phyloP scores from a whole-genome alignment of 2,797 vertebrate species.

The Propithecus deckenii region DNA sequence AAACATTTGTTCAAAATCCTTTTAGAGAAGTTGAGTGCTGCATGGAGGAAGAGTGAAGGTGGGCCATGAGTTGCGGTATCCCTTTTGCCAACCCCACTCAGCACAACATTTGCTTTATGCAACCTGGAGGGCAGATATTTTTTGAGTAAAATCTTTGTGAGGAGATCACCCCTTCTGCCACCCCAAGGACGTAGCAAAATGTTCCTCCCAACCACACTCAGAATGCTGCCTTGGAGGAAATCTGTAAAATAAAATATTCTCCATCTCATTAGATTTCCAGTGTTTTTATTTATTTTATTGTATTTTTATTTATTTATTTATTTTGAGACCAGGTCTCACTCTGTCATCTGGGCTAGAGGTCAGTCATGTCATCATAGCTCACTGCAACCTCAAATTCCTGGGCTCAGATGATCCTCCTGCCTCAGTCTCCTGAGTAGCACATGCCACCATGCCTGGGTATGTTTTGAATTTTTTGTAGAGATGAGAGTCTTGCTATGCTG shows the following conservation, averaged over 20 bases:
- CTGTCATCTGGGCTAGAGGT: too few relatives aligned
- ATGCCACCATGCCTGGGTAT: too few relatives aligned
- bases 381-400: too few relatives aligned
- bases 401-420: too few relatives aligned
- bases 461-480: too few relatives aligned
- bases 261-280: background rate
- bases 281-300: too few relatives aligned
- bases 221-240: background rate
- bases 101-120: background rate
- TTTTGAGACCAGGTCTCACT: too few relatives aligned
- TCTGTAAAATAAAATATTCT: background rate
- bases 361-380: too few relatives aligned
- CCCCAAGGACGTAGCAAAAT: background rate
- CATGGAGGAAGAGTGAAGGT: background rate
- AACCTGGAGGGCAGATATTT: background rate
- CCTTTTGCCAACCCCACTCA: background rate
- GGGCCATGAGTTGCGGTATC: background rate
- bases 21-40: background rate
- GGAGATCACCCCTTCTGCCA: background rate
- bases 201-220: background rate
- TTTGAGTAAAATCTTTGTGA: constrained; percentile 29
- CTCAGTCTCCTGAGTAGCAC: too few relatives aligned
- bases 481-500: too few relatives aligned
- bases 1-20: background rate
- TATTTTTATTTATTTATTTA: too few relatives aligned